A percentile compares a stretch with the other conserved stretches of the same genome.
phyloP scores from a whole-genome alignment of 2,113 vertebrate genomes.

The Chionis minor region DNA sequence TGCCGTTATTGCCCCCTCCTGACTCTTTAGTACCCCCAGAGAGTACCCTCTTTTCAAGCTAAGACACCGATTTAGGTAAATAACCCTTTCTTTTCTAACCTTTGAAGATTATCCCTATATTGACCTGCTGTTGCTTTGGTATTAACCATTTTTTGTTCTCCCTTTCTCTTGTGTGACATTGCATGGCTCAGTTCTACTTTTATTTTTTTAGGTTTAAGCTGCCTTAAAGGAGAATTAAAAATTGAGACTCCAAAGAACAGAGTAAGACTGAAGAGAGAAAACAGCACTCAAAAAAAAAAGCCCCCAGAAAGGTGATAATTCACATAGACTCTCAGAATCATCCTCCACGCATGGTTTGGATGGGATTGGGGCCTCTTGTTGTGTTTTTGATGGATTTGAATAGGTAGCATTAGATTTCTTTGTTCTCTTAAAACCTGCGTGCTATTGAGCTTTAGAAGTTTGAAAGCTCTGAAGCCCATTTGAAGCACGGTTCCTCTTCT shows the following conservation, averaged over 20 bases:
- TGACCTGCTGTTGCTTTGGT: neutral
- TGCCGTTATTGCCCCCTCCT: neutral
- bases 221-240: slow-evolving; percentile 19
- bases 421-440: slow-evolving; percentile 20
- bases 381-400: neutral
- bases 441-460: neutral
- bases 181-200: neutral
- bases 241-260: slow-evolving; percentile 30
- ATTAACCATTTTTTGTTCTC: neutral
- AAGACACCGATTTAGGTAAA: neutral
- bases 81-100: neutral
- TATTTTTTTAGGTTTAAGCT: slow-evolving; percentile 53
- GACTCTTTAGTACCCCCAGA: neutral
- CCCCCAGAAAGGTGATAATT: slow-evolving; percentile 61
- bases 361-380: neutral
- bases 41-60: neutral
- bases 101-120: neutral
- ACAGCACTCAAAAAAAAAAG: neutral
- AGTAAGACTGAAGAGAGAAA: slow-evolving; percentile 15
- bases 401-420: slow-evolving; percentile 17
- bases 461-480: neutral
- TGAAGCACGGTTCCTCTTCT: neutral
- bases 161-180: neutral
- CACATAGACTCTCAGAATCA: neutral
- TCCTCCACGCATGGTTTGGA: neutral